Evolutionary conservation across 2,113 vertebrate genomes (phyloP).

Genomic region (Paradisaea rubra): DNA sequence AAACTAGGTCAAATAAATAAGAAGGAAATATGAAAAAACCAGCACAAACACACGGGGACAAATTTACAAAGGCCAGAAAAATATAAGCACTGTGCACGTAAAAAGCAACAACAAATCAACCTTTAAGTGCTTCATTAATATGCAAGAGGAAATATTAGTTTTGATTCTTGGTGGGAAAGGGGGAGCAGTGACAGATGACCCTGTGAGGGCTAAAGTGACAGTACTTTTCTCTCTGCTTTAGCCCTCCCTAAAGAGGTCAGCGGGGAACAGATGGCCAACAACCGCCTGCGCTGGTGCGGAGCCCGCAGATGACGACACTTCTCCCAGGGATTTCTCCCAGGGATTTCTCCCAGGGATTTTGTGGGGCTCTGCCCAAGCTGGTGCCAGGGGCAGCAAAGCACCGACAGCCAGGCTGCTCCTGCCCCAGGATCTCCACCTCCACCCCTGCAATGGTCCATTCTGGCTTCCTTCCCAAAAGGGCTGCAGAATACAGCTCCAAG

Average conservation of each 20-base stretch:
- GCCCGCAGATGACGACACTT: not conserved
- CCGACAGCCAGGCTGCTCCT: not conserved
- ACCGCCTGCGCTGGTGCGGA: not conserved
- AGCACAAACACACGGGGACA: not conserved
- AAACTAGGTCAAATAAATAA: slow-evolving; percentile 19
- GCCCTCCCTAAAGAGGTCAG: slow-evolving; percentile 23
- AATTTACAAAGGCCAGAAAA: not conserved
- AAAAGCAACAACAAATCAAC: not conserved
- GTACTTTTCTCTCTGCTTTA: not conserved
- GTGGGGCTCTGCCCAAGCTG: not conserved
- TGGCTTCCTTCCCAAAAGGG: not conserved
- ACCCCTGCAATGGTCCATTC: fast-evolving
- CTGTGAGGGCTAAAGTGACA: not conserved
- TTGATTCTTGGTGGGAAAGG: not conserved
- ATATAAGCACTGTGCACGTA: not conserved
- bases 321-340: not conserved
- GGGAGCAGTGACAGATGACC: not conserved
- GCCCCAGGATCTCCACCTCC: not conserved
- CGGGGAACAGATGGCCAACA: slow-evolving; percentile 27
- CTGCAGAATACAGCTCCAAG: no score
- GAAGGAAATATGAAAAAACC: not conserved
- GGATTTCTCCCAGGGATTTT: not conserved
- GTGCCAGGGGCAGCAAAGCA: not conserved
- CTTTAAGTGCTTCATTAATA: not conserved
- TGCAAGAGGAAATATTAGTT: not conserved